phyloP scores from a whole-genome alignment of 2,888 invertebrate species.

The Tachina grossa region DNA sequence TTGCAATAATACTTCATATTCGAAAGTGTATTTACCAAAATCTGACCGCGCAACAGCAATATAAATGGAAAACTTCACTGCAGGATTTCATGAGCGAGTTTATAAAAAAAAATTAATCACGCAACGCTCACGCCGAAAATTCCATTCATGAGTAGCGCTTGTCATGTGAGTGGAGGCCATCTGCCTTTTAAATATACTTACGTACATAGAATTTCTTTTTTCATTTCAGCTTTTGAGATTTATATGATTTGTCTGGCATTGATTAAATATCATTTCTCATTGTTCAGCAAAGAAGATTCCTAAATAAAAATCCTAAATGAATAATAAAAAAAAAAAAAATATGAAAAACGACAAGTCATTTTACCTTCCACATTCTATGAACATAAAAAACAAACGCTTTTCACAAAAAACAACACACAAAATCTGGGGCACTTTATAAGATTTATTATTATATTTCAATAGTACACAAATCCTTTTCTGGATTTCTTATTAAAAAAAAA shows the following conservation, averaged over 20 bases:
- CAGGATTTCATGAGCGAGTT: no score
- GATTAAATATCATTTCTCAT: conserved; percentile 58
- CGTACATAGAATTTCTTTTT: background rate
- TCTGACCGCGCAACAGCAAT: no score
- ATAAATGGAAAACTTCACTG: no score
- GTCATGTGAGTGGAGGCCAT: background rate
- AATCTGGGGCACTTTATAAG: background rate
- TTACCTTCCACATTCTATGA: conserved; percentile 1
- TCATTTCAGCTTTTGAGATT: conserved; percentile 30
- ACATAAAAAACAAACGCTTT: background rate
- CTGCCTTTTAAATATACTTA: background rate
- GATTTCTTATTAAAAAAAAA: background rate
- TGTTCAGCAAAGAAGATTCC: conserved; percentile 22
- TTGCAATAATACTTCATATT: no score
- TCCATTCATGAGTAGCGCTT: background rate
- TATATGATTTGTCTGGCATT: conserved; percentile 58
- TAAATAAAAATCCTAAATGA: conserved; percentile 20
- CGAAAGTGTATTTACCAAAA: no score
- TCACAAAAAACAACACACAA: background rate
- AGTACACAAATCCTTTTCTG: background rate
- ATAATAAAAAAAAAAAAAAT: conserved; percentile 14
- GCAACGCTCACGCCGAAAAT: background rate
- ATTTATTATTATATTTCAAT: conserved; percentile 27
- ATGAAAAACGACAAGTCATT: conserved; percentile 10
- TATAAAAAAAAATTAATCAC: background rate